These are phyloP conservation scores for Oreochromis grahami DNA, from an alignment of 2,797 vertebrate genomes.

Conservation along the genomic window DNA sequence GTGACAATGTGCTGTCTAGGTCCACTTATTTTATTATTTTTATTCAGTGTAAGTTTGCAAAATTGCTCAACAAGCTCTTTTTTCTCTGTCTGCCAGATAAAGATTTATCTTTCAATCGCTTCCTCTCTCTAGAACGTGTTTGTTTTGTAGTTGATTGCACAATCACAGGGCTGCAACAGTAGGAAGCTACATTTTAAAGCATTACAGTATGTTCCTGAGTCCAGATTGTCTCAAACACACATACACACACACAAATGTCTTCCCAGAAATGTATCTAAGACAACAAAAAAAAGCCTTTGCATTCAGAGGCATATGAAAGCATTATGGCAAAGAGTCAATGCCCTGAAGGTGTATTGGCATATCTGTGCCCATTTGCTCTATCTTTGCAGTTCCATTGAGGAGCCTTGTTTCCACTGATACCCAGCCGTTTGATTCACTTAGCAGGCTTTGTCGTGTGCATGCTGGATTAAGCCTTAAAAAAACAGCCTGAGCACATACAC, in stretches of 20 bases:
- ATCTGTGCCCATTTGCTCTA: slow-evolving; percentile 29
- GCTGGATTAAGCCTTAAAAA: slow-evolving; percentile 56
- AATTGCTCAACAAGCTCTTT: slow-evolving; percentile 13
- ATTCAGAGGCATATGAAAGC: slow-evolving; percentile 36
- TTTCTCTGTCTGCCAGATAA: slow-evolving; percentile 23
- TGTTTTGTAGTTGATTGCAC: slow-evolving; percentile 18
- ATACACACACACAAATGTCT: neutral
- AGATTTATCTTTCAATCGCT: slow-evolving; percentile 33
- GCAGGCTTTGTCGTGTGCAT: slow-evolving; percentile 61
- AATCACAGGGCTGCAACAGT: neutral
- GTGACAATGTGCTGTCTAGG: neutral
- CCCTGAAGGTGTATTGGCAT: slow-evolving; percentile 36
- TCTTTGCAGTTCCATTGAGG: slow-evolving; percentile 40
- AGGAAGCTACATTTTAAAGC: neutral
- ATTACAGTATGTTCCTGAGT: neutral
- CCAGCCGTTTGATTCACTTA: slow-evolving; percentile 66
- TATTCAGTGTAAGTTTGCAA: neutral
- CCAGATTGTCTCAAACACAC: neutral
- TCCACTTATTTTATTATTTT: neutral
- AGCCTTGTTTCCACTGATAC: slow-evolving; percentile 55
- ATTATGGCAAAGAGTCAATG: slow-evolving; percentile 25
- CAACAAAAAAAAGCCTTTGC: neutral
- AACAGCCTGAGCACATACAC: neutral
- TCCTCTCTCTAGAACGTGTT: slow-evolving; percentile 29
- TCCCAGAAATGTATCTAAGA: neutral